Evolutionary conservation across 2,888 invertebrate genomes (phyloP), one percentile per base, ranked within the genome.

Genomic region (Epistrophe grossulariae): DNA sequence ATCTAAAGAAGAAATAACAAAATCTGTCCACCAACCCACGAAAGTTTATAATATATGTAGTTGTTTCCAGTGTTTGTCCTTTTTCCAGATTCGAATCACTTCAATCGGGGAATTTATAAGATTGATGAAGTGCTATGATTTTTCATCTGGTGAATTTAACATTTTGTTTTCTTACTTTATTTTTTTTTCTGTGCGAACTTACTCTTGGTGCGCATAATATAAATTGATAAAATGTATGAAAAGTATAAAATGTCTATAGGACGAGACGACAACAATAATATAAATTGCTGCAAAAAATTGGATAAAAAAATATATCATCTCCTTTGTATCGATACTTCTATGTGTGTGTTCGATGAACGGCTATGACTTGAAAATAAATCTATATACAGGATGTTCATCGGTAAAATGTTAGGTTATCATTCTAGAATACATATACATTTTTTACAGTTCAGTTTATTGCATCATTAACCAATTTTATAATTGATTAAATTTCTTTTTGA

Each of bases 111-210:
- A 57, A 66, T 72, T 82, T 52, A 78, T 52, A 78, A 78, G 72
- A 83, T 60, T 66, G 78, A 79, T 79, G 60, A 73, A 83, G 55
- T 50, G 45, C 28, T 78, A 72, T 50, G 68, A 62, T 28, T 76
- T 80, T 76, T 59, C 70, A 52, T 70, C 38, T 59, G 24, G 55
- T 24, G 68, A 74, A 64, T 76, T 81, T 55, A 64, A 77, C 64
- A 64, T 76, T 28, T 40, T 19, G 24, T 52, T 70, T 28, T n/a
- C n/a, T n/a, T n/a, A n/a, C n/a, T n/a, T n/a, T n/a, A n/a, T n/a
- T 38, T 52, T 19, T 7, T 70, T 15, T 52, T 28, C 28, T 1
- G 2, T 66, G n/a, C 4, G 31, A 19, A 17, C 17, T 35, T 76
- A 55, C 72, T 55, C 17, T 57, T 78, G 48, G 48, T 38, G 52